Evolutionary conservation across 2,888 invertebrate species (phyloP).

Genomic region (Dryomyza anilis): DNA sequence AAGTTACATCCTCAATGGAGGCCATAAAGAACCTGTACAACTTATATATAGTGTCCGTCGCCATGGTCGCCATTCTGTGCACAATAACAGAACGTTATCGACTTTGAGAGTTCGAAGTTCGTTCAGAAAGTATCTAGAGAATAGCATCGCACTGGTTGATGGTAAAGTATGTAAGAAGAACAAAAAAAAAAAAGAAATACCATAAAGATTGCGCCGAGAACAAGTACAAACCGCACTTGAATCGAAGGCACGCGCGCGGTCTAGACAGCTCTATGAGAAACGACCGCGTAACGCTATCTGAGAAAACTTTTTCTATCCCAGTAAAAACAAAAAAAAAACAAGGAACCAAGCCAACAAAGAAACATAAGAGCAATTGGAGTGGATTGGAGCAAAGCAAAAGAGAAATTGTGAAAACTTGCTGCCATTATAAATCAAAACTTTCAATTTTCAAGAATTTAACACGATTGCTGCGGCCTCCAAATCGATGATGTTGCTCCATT

Average conservation of each 20-base stretch:
- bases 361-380: neutral
- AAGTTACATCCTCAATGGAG: too few species aligned
- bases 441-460: constrained; percentile 39
- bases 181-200: too few species aligned
- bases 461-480: constrained; percentile 7
- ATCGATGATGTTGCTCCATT: neutral
- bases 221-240: neutral
- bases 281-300: constrained; percentile 16
- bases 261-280: constrained; percentile 27
- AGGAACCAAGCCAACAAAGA: neutral
- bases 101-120: neutral
- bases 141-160: too few species aligned
- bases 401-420: constrained; percentile 32
- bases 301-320: neutral
- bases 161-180: too few species aligned
- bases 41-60: too few species aligned
- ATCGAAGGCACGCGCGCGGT: constrained; percentile 1
- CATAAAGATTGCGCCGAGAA: neutral
- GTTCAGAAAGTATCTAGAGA: too few species aligned
- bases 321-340: neutral
- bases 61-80: too few species aligned
- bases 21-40: too few species aligned
- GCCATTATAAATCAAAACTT: constrained; percentile 44
- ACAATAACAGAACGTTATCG: neutral
- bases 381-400: constrained; percentile 10